Base-by-base conservation (phyloP, 2,888 invertebrate genomes). In the Synanthedon andrenaeformis region DNA sequence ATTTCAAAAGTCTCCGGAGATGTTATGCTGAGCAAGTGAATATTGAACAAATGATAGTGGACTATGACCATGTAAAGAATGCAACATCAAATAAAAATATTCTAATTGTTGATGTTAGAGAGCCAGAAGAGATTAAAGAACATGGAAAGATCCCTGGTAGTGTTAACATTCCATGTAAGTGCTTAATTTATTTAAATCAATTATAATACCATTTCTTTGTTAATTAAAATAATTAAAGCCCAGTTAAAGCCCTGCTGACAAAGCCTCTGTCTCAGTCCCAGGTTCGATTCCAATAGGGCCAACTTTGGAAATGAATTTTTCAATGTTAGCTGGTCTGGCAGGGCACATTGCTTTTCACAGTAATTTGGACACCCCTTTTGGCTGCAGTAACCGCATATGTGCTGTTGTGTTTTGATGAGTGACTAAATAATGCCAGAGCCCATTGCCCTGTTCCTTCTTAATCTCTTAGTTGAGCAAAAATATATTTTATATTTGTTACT, bases 121-220 rank as follows among this genome's bases (percentile, higher is more conserved):
- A 94, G 69, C 92, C 93, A 41, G 76, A 89, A 11, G 94, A 94
- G 78, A 74, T 94, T 10, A 75, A 88, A 57, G 91, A 93, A 68
- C 90, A 91, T 61, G 94, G 94, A 3, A 82, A 87, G 65, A 90
- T 94, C 56, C 94, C 94, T 42, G 90, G 90, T 54, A 93, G 93
- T 66, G 89, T 94, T 53, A 93, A 94, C 67, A 93, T 94, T 72
- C 94, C 94, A 62, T 84, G 94, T 92, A 88, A 89, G 89, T 81
- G 53, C 10, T 35, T 35, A 35, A 6, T 35, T 35, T 35, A 35
- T 52, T 35, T 35, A 8, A 23, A 35, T 35, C 0, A 3, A 6
- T 52, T 53, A 35, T 49, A 51, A 42, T 23, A n/a, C n/a, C 41
- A 10, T 6, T 23, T 2, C 11, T 50, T 52, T 35, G 4, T 5